Base-by-base conservation (phyloP, 2,888 invertebrate species). In the Sericinus montela region DNA sequence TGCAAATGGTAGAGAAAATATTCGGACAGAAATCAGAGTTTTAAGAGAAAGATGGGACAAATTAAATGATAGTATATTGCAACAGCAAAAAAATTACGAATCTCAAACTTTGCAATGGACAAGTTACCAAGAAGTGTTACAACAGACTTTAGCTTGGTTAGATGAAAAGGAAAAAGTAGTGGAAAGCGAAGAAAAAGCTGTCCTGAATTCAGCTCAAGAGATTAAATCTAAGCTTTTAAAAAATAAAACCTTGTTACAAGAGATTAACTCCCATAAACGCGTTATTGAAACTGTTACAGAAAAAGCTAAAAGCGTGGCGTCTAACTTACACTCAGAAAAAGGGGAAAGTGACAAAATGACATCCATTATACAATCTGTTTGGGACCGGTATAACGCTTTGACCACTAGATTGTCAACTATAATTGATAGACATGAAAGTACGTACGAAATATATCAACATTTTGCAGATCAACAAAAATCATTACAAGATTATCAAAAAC, bases 241-340 rank as follows among this genome's bases (percentile, higher is more conserved):
- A 75, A 93, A 94, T 67, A 97, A 96, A 91, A 94, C 95, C 0
- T 89, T 94, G 39, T 91, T 95, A 45, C 97, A 98, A 84, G 98
- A 98, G 81, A 95, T 97, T 16, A 86, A 93, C 49, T 94, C 97
- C 0, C 96, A 98, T 69, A 97, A 97, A 73, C 90, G 97, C 58
- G 93, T 97, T 4, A 93, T 98, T 35, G 98, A 98, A 82, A 94
- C 94, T 4, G 93, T 98, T 1, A 94, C 94, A 6, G 97, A 97
- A 67, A 98, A 97, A 76, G 96, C 97, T 0, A 93, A 94, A 59
- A 91, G 91, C 13, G 90, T 94, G 2, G 89, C 93, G 43, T 88
- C 92, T 56, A 90, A 89, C 37, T 83, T 91, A 30, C 87, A 90
- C 62, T 82, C 86, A 8, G 90, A 87, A 32, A 90, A 90, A 68